These are phyloP conservation scores for Scatophagus argus DNA, from an alignment of 2,113 vertebrate genomes.

Conservation along the genomic window DNA sequence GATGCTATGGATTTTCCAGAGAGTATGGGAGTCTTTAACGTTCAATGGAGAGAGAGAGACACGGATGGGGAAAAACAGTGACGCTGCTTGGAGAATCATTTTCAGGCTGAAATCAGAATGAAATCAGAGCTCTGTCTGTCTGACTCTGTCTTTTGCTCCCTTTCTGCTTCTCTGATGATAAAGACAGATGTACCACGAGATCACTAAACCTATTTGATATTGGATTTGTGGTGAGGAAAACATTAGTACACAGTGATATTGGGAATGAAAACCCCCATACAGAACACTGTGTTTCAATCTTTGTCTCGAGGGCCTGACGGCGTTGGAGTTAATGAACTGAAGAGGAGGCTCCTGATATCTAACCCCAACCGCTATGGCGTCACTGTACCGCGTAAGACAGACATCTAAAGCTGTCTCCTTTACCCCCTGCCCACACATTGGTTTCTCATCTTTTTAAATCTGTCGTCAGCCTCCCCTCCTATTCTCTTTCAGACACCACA, in stretches of 20 bases:
- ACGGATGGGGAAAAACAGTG: conserved; percentile 13
- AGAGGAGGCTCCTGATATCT: conserved; percentile 91
- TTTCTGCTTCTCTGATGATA: conserved; percentile 61
- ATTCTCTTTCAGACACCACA: conserved; percentile 77
- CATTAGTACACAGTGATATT: conserved; percentile 37
- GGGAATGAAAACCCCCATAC: conserved; percentile 32
- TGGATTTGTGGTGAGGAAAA: conserved; percentile 56
- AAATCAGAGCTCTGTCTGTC: conserved; percentile 75
- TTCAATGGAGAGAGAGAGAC: conserved; percentile 20
- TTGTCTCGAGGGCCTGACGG: conserved; percentile 89
- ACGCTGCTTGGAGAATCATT: conserved; percentile 47
- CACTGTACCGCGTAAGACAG: conserved; percentile 80
- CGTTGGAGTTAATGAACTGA: conserved; percentile 92
- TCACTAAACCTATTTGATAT: conserved; percentile 53
- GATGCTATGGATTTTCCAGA: conserved; percentile 72
- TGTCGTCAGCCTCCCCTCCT: not conserved
- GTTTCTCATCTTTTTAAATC: conserved; percentile 2
- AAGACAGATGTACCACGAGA: conserved; percentile 72
- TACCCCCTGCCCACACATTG: not conserved
- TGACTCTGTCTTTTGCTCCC: conserved; percentile 47
- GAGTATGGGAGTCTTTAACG: conserved; percentile 28
- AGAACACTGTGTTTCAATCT: conserved; percentile 50
- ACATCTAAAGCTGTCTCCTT: conserved; percentile 21
- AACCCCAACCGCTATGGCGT: conserved; percentile 91
- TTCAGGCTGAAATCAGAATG: conserved; percentile 65